phyloP scores from a whole-genome alignment of 2,797 vertebrate species.

The Muscicapa comitata region DNA sequence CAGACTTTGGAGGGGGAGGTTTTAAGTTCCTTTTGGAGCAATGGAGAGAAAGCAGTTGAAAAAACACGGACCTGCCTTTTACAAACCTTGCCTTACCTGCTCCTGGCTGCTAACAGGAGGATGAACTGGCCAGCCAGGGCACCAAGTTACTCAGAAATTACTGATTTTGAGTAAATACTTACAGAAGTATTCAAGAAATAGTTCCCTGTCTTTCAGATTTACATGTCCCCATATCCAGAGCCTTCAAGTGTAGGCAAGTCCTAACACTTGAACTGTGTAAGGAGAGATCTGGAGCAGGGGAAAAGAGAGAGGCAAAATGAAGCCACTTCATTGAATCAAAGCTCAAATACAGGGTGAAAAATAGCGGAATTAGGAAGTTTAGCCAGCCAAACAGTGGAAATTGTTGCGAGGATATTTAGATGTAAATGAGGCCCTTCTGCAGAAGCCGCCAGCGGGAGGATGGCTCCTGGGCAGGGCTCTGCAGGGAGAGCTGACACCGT shows the following conservation, averaged over 20 bases:
- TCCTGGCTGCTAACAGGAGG: neutral
- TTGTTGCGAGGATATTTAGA: neutral
- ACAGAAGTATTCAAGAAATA: neutral
- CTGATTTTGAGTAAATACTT: neutral
- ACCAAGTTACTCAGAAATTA: neutral
- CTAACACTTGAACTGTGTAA: neutral
- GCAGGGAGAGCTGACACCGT: neutral
- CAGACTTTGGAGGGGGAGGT: neutral
- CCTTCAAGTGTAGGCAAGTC: conserved; percentile 3
- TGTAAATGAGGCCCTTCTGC: neutral
- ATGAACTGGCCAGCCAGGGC: rapidly evolving
- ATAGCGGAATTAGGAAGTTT: neutral
- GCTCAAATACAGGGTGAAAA: neutral
- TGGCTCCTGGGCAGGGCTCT: rapidly evolving
- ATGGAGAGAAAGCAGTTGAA: neutral
- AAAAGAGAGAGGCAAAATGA: neutral
- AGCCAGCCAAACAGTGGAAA: neutral
- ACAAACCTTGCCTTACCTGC: neutral
- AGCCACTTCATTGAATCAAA: neutral
- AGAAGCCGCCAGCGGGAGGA: neutral
- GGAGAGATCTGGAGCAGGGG: neutral
- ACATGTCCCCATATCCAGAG: neutral
- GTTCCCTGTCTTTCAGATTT: neutral
- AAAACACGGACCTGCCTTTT: neutral
- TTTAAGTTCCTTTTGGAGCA: neutral